Base-by-base conservation (phyloP, 1,140 invertebrate genomes). In the Bombus superbus region DNA sequence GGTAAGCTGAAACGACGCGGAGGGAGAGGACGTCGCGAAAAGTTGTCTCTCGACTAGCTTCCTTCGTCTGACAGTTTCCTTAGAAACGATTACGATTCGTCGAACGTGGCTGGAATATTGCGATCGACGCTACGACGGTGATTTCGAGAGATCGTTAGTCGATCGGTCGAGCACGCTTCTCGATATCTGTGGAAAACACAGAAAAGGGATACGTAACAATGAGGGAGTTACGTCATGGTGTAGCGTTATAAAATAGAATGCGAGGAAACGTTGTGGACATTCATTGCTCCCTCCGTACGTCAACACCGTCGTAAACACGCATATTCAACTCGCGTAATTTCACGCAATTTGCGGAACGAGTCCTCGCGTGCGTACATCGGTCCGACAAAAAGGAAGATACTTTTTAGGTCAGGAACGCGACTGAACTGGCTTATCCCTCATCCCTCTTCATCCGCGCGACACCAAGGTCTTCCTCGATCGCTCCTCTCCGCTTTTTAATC, bases 381-480 rank as follows among this genome's bases (percentile, higher is more conserved):
- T 44, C 32, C 10, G 66, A 79, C 77, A 79, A 86, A 73, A 69
- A 89, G 75, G 88, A 89, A 86, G 84, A 69, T 35, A 22, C 35
- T 89, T 89, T 89, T 83, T 88, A 86, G 87, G 84, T 89, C 88
- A 89, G 88, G 88, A 89, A 89, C 87, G 64, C 85, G 53, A 44
- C 57, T 72, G 40, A 42, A 44, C 57, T 53, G n/a, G 11, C 32
- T 79, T 83, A 88, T 82, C 79, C 79, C 72, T 80, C 71, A 68
- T 62, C 62, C 83, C 87, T 89, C 47, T 62, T 77, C 75, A 18
- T 88, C 40, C 77, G 28, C 28, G 59, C 15, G 18, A 28, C 18
- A 40, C 22, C 25, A 44, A 32, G 64, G 38, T 38, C 64, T 53
- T 73, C 81, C 11, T 6, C 47, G 47, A 22, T 53, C 13, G n/a